phyloP scores from a whole-genome alignment of 2,113 vertebrate species.

The Otocyon megalotis region DNA sequence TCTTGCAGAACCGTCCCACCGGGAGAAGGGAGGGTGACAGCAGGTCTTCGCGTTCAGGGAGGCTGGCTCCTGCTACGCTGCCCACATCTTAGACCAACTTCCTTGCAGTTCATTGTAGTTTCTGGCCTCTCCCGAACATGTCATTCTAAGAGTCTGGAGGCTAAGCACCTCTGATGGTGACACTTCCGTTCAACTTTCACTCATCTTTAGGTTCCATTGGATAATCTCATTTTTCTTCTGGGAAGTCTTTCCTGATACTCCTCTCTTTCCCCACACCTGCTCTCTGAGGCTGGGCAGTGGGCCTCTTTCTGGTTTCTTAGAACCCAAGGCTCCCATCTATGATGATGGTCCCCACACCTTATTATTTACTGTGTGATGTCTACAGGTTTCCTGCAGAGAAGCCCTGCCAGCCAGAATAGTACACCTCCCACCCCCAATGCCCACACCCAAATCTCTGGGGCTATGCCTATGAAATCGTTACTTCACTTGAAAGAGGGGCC shows the following conservation, averaged over 20 bases:
- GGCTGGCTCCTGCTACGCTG: background rate
- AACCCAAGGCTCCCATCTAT: rapidly evolving
- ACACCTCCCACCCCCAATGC: background rate
- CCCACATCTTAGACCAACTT: background rate
- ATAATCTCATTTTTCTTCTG: background rate
- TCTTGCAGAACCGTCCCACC: background rate
- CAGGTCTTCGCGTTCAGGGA: rapidly evolving
- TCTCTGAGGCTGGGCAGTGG: no score
- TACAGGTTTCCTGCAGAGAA: background rate
- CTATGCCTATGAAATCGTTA: background rate
- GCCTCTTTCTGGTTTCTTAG: background rate
- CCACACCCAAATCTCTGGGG: background rate
- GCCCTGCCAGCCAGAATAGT: background rate
- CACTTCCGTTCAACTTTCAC: background rate
- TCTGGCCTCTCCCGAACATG: background rate
- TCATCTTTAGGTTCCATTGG: background rate
- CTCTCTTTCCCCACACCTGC: rapidly evolving
- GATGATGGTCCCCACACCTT: no score
- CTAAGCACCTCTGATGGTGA: background rate
- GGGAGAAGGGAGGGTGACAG: background rate
- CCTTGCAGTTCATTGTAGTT: no score
- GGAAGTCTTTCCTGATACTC: background rate
- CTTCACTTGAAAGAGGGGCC: background rate
- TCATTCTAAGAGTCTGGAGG: background rate
- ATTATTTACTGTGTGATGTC: no score